Percentiles rank a stretch among this genome's conserved stretches.
phyloP scores from a whole-genome alignment of 92 coral and sea anemone species.

The Bergia sp. region DNA sequence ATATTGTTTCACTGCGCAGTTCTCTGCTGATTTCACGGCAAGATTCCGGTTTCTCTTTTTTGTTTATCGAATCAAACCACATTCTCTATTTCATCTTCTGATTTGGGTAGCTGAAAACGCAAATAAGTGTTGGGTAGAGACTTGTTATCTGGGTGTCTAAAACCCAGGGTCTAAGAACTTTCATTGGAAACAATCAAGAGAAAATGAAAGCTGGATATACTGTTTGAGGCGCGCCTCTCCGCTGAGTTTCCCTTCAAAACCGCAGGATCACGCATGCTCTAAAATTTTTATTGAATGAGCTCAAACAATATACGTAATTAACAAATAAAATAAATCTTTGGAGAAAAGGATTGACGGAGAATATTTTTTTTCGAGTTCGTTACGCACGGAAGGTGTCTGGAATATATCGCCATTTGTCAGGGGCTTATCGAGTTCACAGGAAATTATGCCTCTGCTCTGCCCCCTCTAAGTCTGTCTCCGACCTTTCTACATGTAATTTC shows the following conservation, averaged over 20 bases:
- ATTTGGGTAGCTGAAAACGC: slow-evolving; percentile 44
- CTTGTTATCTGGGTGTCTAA: slow-evolving; percentile 76
- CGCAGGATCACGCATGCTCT: slow-evolving; percentile 45
- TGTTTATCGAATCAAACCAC: slow-evolving; percentile 77
- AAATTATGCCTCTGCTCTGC: slow-evolving; percentile 76
- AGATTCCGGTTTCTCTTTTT: slow-evolving; percentile 81
- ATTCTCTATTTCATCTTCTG: slow-evolving; percentile 37
- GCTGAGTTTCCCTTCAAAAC: slow-evolving; percentile 27
- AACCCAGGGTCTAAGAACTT: slow-evolving; percentile 36
- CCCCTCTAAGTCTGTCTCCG: slow-evolving; percentile 81
- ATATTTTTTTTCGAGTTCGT: slow-evolving; percentile 43
- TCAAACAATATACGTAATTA: slow-evolving; percentile 36
- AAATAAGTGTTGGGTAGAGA: slow-evolving; percentile 50
- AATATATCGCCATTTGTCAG: slow-evolving; percentile 77
- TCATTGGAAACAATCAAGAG: slow-evolving; percentile 63
- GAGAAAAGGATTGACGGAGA: slow-evolving; percentile 70
- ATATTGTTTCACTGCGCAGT: slow-evolving; percentile 89
- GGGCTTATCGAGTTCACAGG: slow-evolving; percentile 92
- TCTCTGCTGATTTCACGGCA: slow-evolving; percentile 70
- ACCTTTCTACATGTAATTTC: slow-evolving; percentile 75
- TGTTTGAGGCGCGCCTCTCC: not conserved
- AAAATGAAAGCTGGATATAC: slow-evolving; percentile 9
- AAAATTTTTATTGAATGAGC: slow-evolving; percentile 24
- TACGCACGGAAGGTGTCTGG: slow-evolving; percentile 76
- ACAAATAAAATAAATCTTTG: slow-evolving; percentile 57